phyloP scores from a whole-genome alignment of 1,140 invertebrate species.

The Lerema accius region DNA sequence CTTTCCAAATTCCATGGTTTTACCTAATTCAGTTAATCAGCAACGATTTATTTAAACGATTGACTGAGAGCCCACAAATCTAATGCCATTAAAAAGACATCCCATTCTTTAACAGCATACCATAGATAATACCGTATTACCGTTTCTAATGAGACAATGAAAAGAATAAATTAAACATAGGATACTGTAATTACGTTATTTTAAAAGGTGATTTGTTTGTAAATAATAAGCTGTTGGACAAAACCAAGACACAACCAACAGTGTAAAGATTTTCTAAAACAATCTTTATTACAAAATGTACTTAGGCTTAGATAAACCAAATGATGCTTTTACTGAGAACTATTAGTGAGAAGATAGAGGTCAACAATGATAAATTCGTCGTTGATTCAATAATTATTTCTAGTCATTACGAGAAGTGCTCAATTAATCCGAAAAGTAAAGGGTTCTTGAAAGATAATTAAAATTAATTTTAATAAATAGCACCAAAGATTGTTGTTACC shows the following conservation, averaged over 20 bases:
- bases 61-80: too few species aligned
- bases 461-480: too few species aligned
- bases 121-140: slow-evolving; percentile 51
- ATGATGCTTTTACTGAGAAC: too few species aligned
- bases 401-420: too few species aligned
- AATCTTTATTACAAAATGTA: not conserved
- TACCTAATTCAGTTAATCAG: too few species aligned
- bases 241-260: not conserved
- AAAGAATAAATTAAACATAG: not conserved
- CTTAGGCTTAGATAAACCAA: not conserved
- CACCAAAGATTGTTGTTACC: too few species aligned
- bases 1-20: too few species aligned
- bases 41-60: too few species aligned
- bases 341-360: too few species aligned
- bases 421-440: too few species aligned
- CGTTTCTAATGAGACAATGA: slow-evolving; percentile 35
- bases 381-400: not conserved
- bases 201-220: not conserved
- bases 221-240: not conserved
- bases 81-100: not conserved
- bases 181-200: not conserved
- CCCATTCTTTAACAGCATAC: slow-evolving; percentile 41
- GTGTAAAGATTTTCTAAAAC: not conserved
- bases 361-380: not conserved
- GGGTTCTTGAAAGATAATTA: too few species aligned